These are phyloP conservation scores for Tetrapedia diversipes DNA, from an alignment of 2,888 invertebrate species.

Conservation along the genomic window DNA sequence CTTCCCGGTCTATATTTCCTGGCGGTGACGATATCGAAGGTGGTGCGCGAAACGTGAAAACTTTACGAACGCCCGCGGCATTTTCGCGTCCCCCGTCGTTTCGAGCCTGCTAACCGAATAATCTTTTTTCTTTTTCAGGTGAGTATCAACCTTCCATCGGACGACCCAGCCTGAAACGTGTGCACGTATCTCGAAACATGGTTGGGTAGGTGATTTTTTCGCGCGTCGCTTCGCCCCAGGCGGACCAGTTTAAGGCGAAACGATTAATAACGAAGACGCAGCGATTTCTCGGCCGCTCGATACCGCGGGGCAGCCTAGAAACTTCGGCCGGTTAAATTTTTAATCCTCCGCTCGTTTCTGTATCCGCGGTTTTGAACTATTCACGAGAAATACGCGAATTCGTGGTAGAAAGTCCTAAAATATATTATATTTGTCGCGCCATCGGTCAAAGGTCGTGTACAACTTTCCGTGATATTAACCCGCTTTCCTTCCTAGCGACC, in stretches of 20 bases:
- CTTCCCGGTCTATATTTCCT: constrained; percentile 17
- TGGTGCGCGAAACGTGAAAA: not conserved
- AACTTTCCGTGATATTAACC: constrained; percentile 64
- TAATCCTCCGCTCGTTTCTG: constrained; percentile 74
- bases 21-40: constrained; percentile 39
- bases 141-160: too few relatives aligned
- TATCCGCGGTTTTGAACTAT: constrained; percentile 74
- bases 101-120: not conserved
- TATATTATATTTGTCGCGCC: constrained; percentile 79
- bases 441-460: constrained; percentile 75
- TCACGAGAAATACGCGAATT: constrained; percentile 68
- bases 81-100: not conserved
- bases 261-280: constrained; percentile 61
- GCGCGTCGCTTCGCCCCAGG: too few relatives aligned
- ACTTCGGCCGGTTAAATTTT: constrained; percentile 82
- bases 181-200: constrained; percentile 16
- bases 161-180: too few relatives aligned
- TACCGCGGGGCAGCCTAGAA: constrained; percentile 77
- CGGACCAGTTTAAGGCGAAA: constrained; percentile 42
- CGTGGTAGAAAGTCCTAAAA: constrained; percentile 81
- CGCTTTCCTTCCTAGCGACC: constrained; percentile 36
- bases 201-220: constrained; percentile 50
- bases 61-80: constrained; percentile 1
- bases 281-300: constrained; percentile 75
- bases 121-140: constrained; percentile 46